Conservation (phyloP, 2,797 vertebrate species). For the Takifugu ocellatus region DNA sequence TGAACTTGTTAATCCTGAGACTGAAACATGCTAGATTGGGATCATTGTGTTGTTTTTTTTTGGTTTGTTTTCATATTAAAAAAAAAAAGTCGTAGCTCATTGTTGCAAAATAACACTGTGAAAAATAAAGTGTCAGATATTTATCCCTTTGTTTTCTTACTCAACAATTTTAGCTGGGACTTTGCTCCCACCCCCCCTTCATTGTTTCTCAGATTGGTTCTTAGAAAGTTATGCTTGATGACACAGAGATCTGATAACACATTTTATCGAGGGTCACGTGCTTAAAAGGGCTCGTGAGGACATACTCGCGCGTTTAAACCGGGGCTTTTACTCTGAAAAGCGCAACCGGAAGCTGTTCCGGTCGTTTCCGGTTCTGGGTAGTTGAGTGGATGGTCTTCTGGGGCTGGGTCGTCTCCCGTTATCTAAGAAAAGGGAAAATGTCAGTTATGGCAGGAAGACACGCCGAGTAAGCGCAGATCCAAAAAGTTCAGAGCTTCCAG, state of each 20-base stretch:
- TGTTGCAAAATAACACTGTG: constrained; percentile 67
- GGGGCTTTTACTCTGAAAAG: constrained; percentile 42
- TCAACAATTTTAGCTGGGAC: constrained; percentile 3
- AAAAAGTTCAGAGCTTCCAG: constrained; percentile 47
- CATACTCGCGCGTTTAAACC: accelerated
- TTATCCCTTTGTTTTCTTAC: constrained; percentile 3
- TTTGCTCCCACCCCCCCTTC: background rate
- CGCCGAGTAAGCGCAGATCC: constrained; percentile 25
- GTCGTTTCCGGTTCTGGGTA: accelerated
- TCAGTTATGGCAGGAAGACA: constrained; percentile 61
- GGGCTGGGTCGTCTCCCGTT: constrained; percentile 56
- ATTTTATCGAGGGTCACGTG: too few relatives aligned
- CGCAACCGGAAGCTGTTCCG: background rate
- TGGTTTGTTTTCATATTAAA: constrained; percentile 61
- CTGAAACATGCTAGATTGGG: constrained; percentile 51
- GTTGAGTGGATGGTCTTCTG: constrained; percentile 35
- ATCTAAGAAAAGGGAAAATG: constrained; percentile 34
- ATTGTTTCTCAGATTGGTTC: too few relatives aligned
- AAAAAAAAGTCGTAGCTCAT: constrained; percentile 66
- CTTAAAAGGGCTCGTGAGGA: background rate
- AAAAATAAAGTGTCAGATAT: constrained; percentile 70
- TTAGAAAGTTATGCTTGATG: background rate
- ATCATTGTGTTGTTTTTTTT: constrained; percentile 54
- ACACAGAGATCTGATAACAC: too few relatives aligned
- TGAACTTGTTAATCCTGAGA: constrained; percentile 51